A percentile compares a stretch with the other conserved stretches of the same genome.
phyloP scores from a whole-genome alignment of 2,797 vertebrate genomes.

The Emys orbicularis region DNA sequence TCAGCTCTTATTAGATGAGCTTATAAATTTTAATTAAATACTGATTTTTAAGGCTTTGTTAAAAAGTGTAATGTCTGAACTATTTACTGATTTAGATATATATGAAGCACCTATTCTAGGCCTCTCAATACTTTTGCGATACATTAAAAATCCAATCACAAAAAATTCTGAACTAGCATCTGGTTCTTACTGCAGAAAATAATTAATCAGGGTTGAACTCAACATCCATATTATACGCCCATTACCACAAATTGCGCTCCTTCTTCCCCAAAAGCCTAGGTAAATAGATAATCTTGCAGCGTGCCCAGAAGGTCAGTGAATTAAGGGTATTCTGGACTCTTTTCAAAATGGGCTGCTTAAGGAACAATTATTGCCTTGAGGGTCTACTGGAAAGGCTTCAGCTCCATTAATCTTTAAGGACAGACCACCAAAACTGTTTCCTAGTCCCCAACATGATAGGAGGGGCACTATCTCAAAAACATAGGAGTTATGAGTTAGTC shows the following conservation, averaged over 20 bases:
- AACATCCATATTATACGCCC: neutral
- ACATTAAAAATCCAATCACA: neutral
- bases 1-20: neutral
- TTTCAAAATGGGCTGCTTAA: neutral
- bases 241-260: neutral
- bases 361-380: neutral
- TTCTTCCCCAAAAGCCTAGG: neutral
- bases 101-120: neutral
- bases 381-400: neutral
- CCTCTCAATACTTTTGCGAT: neutral
- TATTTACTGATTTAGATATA: neutral
- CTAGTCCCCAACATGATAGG: neutral
- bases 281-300: neutral
- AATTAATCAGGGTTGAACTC: neutral
- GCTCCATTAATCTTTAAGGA: neutral
- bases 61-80: neutral
- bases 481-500: slow-evolving; percentile 10
- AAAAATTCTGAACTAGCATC: neutral
- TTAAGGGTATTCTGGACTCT: neutral
- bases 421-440: neutral
- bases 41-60: neutral
- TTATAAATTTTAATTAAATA: neutral
- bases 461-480: neutral
- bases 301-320: neutral
- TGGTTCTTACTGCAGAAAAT: neutral